Evolutionary conservation across 2,113 vertebrate genomes (phyloP).

Genomic region (Bubo bubo): DNA sequence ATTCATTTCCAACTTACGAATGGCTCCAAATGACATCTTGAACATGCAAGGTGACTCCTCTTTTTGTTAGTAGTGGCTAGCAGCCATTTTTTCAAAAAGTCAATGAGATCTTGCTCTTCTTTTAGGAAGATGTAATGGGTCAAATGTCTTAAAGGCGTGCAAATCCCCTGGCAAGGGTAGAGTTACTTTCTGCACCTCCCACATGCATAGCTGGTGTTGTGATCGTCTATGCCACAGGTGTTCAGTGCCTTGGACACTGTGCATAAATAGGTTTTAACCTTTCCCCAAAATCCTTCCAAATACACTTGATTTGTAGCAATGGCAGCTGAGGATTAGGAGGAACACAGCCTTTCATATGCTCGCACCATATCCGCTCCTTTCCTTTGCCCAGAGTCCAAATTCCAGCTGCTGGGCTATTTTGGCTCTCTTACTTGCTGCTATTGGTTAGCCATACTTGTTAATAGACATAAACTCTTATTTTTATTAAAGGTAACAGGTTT

Average conservation of each 20-base stretch:
- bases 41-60: neutral
- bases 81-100: neutral
- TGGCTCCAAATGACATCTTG: neutral
- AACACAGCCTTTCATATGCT: neutral
- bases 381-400: neutral
- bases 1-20: neutral
- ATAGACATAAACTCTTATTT: neutral
- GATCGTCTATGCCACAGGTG: neutral
- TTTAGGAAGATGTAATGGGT: slow-evolving; percentile 5
- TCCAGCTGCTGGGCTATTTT: slow-evolving; percentile 29
- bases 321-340: slow-evolving; percentile 54
- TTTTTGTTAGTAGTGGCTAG: neutral
- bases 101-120: neutral
- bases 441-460: neutral
- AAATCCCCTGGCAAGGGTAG: neutral
- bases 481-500: neutral
- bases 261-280: slow-evolving; percentile 52
- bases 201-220: neutral
- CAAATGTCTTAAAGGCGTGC: slow-evolving; percentile 7
- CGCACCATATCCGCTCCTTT: neutral
- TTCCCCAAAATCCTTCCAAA: slow-evolving; percentile 33
- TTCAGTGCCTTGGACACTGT: neutral
- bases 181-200: slow-evolving; percentile 37
- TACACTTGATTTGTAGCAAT: slow-evolving; percentile 51
- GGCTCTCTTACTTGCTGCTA: neutral